These are phyloP conservation scores for Margarornis squamiger DNA, from an alignment of 2,797 vertebrate species.

Conservation along the genomic window DNA sequence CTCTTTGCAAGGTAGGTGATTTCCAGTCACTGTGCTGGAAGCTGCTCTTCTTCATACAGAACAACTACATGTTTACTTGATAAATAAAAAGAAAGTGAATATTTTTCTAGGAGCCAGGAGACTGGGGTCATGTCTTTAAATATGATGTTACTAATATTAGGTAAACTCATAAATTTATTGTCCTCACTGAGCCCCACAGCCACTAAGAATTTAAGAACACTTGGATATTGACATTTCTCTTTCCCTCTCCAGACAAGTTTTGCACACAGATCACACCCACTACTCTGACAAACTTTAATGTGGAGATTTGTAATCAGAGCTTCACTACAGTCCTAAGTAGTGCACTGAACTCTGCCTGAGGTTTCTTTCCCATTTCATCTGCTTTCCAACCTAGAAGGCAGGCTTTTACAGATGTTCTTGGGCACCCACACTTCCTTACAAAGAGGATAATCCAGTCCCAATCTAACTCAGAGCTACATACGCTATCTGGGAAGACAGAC, in stretches of 20 bases:
- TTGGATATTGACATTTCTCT: neutral
- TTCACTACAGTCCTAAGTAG: neutral
- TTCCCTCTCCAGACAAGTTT: neutral
- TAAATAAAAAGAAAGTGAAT: neutral
- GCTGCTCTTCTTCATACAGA: neutral
- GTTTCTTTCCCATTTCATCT: neutral
- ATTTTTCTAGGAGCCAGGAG: neutral
- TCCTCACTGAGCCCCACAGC: neutral
- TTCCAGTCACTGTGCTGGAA: neutral
- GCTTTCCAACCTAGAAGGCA: neutral
- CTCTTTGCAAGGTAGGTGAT: neutral
- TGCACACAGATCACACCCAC: neutral
- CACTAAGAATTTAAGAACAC: neutral
- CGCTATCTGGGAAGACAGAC: neutral
- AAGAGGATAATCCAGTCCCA: rapidly evolving
- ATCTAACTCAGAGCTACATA: neutral
- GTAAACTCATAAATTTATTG: neutral
- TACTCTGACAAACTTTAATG: neutral
- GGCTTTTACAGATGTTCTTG: neutral
- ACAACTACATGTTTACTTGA: neutral
- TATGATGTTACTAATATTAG: neutral
- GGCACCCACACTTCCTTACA: neutral
- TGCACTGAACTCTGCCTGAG: neutral
- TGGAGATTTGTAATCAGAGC: neutral
- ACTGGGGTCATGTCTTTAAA: neutral